Percentiles rank a stretch among this genome's conserved stretches.
phyloP scores from a whole-genome alignment of 2,113 vertebrate genomes.

The Brienomyrus longianalis region DNA sequence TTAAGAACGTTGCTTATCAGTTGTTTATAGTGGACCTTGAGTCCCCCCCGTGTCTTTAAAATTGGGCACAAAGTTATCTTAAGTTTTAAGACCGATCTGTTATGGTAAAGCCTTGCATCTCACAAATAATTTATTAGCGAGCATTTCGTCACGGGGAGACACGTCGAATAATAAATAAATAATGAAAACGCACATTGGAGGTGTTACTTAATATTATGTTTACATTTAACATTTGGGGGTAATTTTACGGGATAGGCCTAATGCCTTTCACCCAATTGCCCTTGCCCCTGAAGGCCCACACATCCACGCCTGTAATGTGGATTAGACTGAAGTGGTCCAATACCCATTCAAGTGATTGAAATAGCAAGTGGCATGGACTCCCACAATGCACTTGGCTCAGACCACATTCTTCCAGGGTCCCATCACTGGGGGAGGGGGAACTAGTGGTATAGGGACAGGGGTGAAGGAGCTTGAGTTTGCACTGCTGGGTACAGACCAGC shows the following conservation, averaged over 20 bases:
- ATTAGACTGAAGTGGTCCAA: conserved; percentile 14
- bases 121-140: neutral
- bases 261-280: neutral
- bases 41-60: neutral
- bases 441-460: neutral
- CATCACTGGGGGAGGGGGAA: neutral
- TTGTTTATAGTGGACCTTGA: neutral
- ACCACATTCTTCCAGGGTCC: conserved; percentile 48
- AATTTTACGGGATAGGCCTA: neutral
- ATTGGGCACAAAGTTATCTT: neutral
- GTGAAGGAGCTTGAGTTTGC: neutral
- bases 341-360: conserved; percentile 57
- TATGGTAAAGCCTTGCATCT: neutral
- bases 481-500: neutral
- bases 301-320: neutral
- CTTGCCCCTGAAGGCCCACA: neutral
- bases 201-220: neutral
- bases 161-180: neutral
- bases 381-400: conserved; percentile 51
- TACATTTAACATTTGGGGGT: neutral
- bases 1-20: neutral
- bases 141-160: neutral
- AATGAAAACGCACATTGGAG: neutral
- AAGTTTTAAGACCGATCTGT: neutral
- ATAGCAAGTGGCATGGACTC: conserved; percentile 55